Evolutionary conservation across 1,140 invertebrate species (phyloP).

Genomic region (Caenorhabditis elegans): DNA sequence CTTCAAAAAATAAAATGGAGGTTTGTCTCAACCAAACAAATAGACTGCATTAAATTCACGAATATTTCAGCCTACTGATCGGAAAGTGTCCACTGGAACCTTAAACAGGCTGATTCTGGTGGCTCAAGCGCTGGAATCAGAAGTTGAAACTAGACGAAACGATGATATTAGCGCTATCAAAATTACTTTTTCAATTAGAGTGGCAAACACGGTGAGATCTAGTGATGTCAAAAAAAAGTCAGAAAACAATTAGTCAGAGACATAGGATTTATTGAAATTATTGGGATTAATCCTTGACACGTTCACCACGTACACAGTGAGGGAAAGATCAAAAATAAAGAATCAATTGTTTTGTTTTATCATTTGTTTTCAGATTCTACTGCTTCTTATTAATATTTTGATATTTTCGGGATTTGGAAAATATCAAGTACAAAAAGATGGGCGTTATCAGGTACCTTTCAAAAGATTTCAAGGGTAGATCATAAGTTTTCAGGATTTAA

Average conservation of each 20-base stretch:
- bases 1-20: constrained; percentile 12
- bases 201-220: constrained; percentile 58
- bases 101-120: constrained; percentile 63
- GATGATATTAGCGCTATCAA: constrained; percentile 59
- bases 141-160: constrained; percentile 58
- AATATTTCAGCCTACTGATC: not conserved
- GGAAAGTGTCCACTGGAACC: constrained; percentile 63
- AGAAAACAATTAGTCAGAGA: not conserved
- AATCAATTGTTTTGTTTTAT: not conserved
- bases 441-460: constrained; percentile 33
- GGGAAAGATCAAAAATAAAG: not conserved
- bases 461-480: not conserved
- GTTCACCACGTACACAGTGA: not conserved
- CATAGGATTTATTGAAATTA: not conserved
- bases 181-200: constrained; percentile 56
- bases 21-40: not conserved
- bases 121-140: constrained; percentile 59
- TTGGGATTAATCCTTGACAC: not conserved
- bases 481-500: constrained; percentile 31
- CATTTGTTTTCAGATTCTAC: constrained; percentile 46
- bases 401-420: constrained; percentile 62
- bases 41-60: not conserved
- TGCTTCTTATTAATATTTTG: constrained; percentile 55
- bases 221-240: not conserved
- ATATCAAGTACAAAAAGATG: constrained; percentile 57